These are phyloP conservation scores for Drosophila limbata DNA, from an alignment of 2,888 invertebrate species.

Conservation along the genomic window DNA sequence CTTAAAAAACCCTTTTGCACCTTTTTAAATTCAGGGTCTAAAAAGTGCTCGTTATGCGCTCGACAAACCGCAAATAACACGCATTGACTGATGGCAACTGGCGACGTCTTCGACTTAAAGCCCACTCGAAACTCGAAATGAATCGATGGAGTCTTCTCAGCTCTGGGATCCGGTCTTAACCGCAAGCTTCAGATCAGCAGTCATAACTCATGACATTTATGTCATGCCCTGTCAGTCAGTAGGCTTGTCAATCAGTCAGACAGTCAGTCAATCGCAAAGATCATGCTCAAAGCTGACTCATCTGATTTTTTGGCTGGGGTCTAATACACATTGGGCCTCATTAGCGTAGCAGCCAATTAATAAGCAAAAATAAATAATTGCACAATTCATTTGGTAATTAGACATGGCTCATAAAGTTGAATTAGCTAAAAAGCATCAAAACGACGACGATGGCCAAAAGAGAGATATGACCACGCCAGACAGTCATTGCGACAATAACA, in stretches of 20 bases:
- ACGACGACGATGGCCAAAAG: slow-evolving; percentile 43
- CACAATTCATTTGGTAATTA: slow-evolving; percentile 84
- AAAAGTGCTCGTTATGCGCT: slow-evolving; percentile 64
- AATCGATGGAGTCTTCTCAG: slow-evolving; percentile 16
- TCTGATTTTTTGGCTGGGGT: slow-evolving; percentile 26
- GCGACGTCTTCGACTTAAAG: slow-evolving; percentile 28
- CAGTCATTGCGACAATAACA: not conserved
- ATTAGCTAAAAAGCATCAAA: slow-evolving; percentile 68
- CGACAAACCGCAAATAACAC: slow-evolving; percentile 68
- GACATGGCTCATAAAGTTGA: slow-evolving; percentile 83
- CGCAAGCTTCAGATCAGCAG: slow-evolving; percentile 54
- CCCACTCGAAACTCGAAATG: slow-evolving; percentile 20
- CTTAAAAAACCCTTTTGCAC: not conserved
- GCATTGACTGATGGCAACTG: slow-evolving; percentile 41
- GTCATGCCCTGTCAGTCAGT: slow-evolving; percentile 19
- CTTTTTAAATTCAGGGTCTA: not conserved
- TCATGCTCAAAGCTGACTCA: slow-evolving; percentile 38
- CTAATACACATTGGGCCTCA: slow-evolving; percentile 51
- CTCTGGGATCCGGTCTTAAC: slow-evolving; percentile 25
- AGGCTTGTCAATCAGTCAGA: slow-evolving; percentile 10
- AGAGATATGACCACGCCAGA: slow-evolving; percentile 43
- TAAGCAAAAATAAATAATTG: slow-evolving; percentile 78
- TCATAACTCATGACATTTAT: slow-evolving; percentile 55
- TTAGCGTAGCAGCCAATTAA: slow-evolving; percentile 75
- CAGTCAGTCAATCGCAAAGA: slow-evolving; percentile 5